Conservation (phyloP, 2,113 vertebrate genomes). For the Hoplias malabaricus region DNA sequence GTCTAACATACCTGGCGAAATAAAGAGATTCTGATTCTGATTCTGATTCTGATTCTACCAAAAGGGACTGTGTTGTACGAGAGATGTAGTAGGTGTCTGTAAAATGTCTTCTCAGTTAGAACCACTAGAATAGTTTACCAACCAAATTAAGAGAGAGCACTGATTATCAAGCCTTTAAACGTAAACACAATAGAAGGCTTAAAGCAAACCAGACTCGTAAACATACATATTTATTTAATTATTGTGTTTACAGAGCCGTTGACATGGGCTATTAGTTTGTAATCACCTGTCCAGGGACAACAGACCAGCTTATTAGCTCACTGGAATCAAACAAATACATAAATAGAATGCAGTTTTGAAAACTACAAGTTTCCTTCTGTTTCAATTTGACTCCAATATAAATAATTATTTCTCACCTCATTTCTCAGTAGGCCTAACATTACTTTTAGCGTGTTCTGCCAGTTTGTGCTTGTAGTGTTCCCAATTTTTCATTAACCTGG, state of each 20-base stretch:
- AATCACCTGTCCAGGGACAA: not conserved
- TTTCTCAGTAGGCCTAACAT: constrained; percentile 13
- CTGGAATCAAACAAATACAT: too few relatives aligned
- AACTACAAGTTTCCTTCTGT: not conserved
- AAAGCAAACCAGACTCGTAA: not conserved
- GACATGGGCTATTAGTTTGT: not conserved
- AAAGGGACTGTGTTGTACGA: not conserved
- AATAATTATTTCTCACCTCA: not conserved
- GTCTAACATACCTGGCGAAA: too few relatives aligned
- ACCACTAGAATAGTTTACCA: not conserved
- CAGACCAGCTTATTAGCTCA: too few relatives aligned
- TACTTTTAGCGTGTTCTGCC: not conserved
- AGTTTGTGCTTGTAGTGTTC: constrained; percentile 11
- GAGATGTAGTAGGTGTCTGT: not conserved
- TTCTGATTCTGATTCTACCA: not conserved
- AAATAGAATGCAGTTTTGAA: too few relatives aligned
- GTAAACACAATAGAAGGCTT: not conserved
- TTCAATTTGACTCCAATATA: not conserved
- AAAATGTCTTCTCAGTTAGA: not conserved
- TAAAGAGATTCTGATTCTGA: not conserved
- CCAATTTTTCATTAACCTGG: not conserved
- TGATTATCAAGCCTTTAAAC: not conserved
- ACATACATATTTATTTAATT: too few relatives aligned
- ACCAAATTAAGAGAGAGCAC: not conserved
- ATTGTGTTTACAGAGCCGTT: too few relatives aligned